These are phyloP conservation scores for Dryococelus australis DNA, from an alignment of 2,888 invertebrate genomes.

Conservation along the genomic window DNA sequence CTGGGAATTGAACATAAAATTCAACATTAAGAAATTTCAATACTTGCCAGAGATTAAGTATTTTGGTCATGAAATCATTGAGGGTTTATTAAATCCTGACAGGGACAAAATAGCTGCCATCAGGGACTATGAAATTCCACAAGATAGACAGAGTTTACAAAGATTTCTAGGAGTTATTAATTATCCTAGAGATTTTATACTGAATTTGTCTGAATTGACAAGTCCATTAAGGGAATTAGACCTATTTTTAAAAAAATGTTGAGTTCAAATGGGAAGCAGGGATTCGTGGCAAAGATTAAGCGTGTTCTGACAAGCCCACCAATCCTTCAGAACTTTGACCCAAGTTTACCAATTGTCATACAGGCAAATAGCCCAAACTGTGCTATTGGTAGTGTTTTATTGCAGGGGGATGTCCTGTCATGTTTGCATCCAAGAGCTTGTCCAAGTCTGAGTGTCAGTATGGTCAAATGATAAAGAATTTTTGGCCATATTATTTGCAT, in stretches of 20 bases:
- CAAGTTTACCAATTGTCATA: neutral
- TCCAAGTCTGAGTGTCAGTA: neutral
- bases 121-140: neutral
- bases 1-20: neutral
- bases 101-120: neutral
- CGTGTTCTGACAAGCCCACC: neutral
- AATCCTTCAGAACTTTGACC: neutral
- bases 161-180: neutral
- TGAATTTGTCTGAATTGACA: neutral
- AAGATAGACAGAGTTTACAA: neutral
- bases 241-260: neutral
- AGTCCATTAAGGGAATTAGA: neutral
- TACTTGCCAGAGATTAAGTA: neutral
- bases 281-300: neutral
- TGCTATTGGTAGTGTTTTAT: neutral
- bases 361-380: neutral
- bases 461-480: neutral
- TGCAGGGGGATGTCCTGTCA: neutral
- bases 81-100: neutral
- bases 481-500: neutral
- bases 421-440: neutral
- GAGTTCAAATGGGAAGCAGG: neutral
- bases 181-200: neutral
- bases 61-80: neutral
- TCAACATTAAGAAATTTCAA: neutral